A percentile compares a stretch with the other conserved stretches of the same genome.
Conservation (phyloP, 2,888 invertebrate genomes). For the Aphidius colemani region DNA sequence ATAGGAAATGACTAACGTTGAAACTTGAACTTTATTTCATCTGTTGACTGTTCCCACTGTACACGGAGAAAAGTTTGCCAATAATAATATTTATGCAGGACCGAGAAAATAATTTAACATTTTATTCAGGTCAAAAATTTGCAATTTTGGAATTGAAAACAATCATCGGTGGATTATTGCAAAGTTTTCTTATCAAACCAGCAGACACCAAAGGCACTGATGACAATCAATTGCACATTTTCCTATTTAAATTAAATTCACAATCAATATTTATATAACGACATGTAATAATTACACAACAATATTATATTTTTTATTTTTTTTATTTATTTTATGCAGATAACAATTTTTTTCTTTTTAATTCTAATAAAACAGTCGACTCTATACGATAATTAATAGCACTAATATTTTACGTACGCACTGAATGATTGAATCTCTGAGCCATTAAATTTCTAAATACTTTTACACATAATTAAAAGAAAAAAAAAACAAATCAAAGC, state of each 20-base stretch:
- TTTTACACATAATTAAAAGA: no score
- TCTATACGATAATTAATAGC: slow-evolving; percentile 31
- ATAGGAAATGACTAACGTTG: no score
- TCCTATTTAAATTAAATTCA: background rate
- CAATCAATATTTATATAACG: background rate
- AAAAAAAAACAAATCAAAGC: no score
- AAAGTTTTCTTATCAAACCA: slow-evolving; percentile 38
- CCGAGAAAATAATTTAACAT: no score
- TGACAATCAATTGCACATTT: no score
- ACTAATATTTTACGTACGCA: slow-evolving; percentile 25
- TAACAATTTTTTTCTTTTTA: slow-evolving; percentile 51
- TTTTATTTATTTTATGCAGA: slow-evolving; percentile 45
- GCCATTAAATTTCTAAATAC: no score
- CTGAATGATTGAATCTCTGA: slow-evolving; percentile 22
- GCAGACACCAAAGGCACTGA: slow-evolving; percentile 11
- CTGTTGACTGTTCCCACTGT: no score
- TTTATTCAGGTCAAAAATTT: slow-evolving; percentile 35
- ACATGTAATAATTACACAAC: background rate
- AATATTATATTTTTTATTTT: slow-evolving; percentile 28
- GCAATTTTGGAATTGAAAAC: slow-evolving; percentile 37
- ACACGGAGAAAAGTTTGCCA: background rate
- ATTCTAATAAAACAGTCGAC: slow-evolving; percentile 51
- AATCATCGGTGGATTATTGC: slow-evolving; percentile 32
- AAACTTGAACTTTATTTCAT: no score
- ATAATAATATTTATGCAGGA: no score